Evolutionary conservation across 2,888 invertebrate species (phyloP), one percentile per base, ranked within the genome.

Genomic region (Dicyrtomina minuta): DNA sequence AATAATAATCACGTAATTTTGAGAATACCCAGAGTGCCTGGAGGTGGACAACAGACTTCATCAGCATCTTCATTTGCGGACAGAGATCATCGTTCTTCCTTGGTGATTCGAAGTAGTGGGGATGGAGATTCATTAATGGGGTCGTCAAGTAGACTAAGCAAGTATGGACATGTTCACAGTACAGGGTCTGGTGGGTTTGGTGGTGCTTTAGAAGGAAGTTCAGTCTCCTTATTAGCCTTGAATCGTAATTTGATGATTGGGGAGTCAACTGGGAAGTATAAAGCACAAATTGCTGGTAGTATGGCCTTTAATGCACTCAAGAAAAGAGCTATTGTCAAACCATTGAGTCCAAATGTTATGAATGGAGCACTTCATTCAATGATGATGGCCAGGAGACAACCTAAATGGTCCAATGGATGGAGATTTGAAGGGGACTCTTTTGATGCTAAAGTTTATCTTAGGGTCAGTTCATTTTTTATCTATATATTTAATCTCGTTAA

Each of bases 341-440:
- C 77, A 1, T 55, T 77, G 17, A 75, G 74, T 60, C 76, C 77
- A 0, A 66, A 75, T 24, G 62, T 74, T 4, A 71, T 77, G 51
- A 77, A 76, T 70, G 76, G 76, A 12, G 73, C 75, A 0, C 49
- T 77, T 39, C 71, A 62, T 49, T 72, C 73, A 17, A 70, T 74
- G 65, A 49, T 72, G 27, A 33, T 74, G 39, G 46, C 69, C 3
- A 27, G 69, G 22, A 68, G 71, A 69, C 72, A 74, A 49, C 89
- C 89, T 46, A 87, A 87, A 79, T 93, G 92, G 92, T 92, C 91
- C 80, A 94, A 95, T 81, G 94, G 94, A 33, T 95, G 95, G 95
- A 87, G 86, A 74, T 95, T 93, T 92, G 90, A 91, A 80, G 94
- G 94, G 59, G 89, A 91, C 76, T 86, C 90, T 41, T 91, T 88